Evolutionary conservation across 2,888 invertebrate genomes (phyloP), one percentile per base, ranked within the genome.

Genomic region (Dynastes tityus): DNA sequence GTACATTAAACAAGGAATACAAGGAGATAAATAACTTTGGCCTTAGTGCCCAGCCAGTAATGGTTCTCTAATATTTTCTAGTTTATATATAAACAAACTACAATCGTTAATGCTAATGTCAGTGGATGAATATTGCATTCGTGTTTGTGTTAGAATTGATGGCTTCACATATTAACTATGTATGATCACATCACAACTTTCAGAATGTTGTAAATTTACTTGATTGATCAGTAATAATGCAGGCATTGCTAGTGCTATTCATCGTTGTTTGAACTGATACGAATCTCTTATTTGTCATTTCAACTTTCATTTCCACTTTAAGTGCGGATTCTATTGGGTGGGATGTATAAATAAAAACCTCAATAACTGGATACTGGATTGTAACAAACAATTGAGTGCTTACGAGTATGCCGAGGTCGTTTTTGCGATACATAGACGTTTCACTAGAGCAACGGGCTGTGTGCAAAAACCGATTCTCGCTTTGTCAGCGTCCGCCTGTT

Each of bases 1-100:
- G 76, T 78, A 53, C 78, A 80, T 74, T 78, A 79, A 81, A 75
- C 75, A 53, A 63, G 76, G 76, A 81, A 81, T 80, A 80, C 13
- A 70, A 9, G 29, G 29, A 64, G 76, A 76, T 76, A 64, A 76
- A 76, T 76, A 76, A 76, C 64, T 55, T 73, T n/a, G 71, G 73
- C 58, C 9, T 73, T 61, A 73, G 61, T 73, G 73, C 40, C 55
- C 73, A 29, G 73, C 53, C 73, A 32, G 67, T 78, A 78, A 78
- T 78, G 78, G 65, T 63, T 78, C 73, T 78, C 78, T 55, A 78
- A 78, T 78, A 78, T 74, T 78, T 78, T 45, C 11, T 78, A 73
- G 64, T 64, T 78, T 78, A 73, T 73, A 55, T 65, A 74, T 55
- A 65, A 55, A 78, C 64, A 78, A 73, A 63, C 55, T 68, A 68